phyloP scores from a whole-genome alignment of 2,888 invertebrate species.

The Ochropleura plecta region DNA sequence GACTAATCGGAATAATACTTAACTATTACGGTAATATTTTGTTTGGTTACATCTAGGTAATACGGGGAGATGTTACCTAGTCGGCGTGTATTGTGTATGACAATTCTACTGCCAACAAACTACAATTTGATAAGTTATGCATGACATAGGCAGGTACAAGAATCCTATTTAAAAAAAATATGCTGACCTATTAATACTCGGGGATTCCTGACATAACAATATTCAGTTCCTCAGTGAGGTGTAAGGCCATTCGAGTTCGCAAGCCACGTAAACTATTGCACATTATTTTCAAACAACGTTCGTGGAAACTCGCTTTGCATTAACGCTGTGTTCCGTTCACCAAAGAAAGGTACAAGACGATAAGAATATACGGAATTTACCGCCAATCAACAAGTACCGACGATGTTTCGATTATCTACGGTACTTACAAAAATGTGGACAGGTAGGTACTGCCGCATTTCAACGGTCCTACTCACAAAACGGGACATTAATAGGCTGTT shows the following conservation, averaged over 20 bases:
- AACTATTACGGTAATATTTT: no score
- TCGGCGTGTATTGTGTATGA: not conserved
- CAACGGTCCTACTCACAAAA: slow-evolving; percentile 50
- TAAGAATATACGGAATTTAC: slow-evolving; percentile 31
- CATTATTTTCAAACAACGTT: slow-evolving; percentile 41
- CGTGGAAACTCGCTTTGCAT: slow-evolving; percentile 34
- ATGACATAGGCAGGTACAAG: not conserved
- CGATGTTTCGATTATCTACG: slow-evolving; percentile 53
- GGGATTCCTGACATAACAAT: not conserved
- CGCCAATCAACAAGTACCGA: slow-evolving; percentile 43
- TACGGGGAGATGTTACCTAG: not conserved
- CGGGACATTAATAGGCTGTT: slow-evolving; percentile 58
- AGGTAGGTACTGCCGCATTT: slow-evolving; percentile 40
- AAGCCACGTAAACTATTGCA: slow-evolving; percentile 32
- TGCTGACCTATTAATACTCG: not conserved
- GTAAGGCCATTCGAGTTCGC: slow-evolving; percentile 1
- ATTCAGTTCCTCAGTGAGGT: slow-evolving; percentile 13
- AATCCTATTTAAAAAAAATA: not conserved
- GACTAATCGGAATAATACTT: not conserved
- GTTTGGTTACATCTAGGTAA: not conserved
- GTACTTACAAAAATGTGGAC: slow-evolving; percentile 57
- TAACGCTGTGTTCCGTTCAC: slow-evolving; percentile 27
- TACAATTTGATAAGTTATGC: not conserved
- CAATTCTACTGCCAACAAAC: no score
- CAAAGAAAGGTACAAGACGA: slow-evolving; percentile 38